Conservation (phyloP, 2,113 vertebrate species). For the Geococcyx californianus region DNA sequence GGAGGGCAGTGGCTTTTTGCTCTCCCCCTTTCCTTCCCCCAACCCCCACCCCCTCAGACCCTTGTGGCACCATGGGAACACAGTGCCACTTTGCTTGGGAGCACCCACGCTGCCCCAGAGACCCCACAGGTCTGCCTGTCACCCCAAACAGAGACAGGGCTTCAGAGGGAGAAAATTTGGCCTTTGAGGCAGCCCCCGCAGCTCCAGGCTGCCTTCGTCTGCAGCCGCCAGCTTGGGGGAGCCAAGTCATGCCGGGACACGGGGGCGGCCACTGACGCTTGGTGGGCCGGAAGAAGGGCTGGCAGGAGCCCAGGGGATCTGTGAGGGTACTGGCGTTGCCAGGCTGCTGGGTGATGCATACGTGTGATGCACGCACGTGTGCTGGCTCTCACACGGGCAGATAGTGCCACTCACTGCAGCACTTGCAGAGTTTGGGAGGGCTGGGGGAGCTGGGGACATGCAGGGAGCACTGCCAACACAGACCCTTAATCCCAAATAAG, state of each 20-base stretch:
- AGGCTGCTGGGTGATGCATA: background rate
- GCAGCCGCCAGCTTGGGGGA: background rate
- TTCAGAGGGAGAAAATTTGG: background rate
- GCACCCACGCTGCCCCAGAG: background rate
- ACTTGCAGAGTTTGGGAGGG: background rate
- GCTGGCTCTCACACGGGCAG: accelerated
- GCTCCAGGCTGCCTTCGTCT: background rate
- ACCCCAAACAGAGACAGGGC: background rate
- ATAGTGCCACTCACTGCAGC: accelerated
- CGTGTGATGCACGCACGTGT: accelerated
- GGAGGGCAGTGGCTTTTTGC: background rate
- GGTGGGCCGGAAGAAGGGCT: background rate
- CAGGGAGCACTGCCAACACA: accelerated
- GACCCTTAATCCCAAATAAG: background rate
- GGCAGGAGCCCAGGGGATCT: background rate
- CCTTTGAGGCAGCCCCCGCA: conserved; percentile 22
- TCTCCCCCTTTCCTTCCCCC: no score
- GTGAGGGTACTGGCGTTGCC: background rate
- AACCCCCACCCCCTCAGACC: accelerated
- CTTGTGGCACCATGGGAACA: accelerated
- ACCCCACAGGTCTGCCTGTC: background rate
- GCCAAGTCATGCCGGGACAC: accelerated
- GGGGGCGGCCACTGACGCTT: background rate
- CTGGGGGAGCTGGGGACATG: accelerated
- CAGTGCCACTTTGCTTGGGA: background rate